Evolutionary conservation across 2,797 vertebrate genomes (phyloP).

Genomic region (Enteromius anoplus): DNA sequence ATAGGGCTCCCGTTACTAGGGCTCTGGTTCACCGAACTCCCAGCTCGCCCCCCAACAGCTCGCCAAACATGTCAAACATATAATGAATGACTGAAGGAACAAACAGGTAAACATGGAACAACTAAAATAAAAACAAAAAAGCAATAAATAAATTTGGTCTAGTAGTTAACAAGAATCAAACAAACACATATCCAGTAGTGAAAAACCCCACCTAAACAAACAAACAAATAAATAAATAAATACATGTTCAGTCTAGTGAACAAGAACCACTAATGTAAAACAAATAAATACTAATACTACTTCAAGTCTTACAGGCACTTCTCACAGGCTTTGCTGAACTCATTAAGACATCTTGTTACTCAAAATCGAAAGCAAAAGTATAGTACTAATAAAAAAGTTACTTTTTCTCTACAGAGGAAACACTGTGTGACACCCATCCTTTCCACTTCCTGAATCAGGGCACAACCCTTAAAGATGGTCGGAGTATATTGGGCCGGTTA

Average conservation of each 20-base stretch:
- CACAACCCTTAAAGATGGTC: constrained; percentile 59
- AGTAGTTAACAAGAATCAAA: not conserved
- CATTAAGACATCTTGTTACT: not conserved
- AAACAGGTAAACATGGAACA: too few relatives aligned
- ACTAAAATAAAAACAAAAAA: not conserved
- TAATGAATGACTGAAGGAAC: too few relatives aligned
- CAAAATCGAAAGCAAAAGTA: not conserved
- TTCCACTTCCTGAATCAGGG: constrained; percentile 71
- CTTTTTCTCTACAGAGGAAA: constrained; percentile 13
- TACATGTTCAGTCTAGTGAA: too few relatives aligned
- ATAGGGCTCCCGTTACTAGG: too few relatives aligned
- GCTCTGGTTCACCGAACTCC: too few relatives aligned
- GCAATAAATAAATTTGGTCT: not conserved
- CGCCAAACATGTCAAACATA: too few relatives aligned
- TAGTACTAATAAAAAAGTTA: not conserved
- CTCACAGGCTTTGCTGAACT: not conserved
- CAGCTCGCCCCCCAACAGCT: too few relatives aligned
- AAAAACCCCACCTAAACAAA: not conserved
- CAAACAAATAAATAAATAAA: too few relatives aligned
- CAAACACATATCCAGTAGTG: not conserved
- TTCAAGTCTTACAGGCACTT: not conserved
- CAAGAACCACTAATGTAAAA: not conserved
- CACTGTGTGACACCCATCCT: constrained; percentile 67
- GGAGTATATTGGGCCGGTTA: constrained; percentile 42
- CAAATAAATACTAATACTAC: not conserved